These are phyloP conservation scores for Leptocoma aspasia DNA, from an alignment of 2,113 vertebrate genomes.

Conservation along the genomic window DNA sequence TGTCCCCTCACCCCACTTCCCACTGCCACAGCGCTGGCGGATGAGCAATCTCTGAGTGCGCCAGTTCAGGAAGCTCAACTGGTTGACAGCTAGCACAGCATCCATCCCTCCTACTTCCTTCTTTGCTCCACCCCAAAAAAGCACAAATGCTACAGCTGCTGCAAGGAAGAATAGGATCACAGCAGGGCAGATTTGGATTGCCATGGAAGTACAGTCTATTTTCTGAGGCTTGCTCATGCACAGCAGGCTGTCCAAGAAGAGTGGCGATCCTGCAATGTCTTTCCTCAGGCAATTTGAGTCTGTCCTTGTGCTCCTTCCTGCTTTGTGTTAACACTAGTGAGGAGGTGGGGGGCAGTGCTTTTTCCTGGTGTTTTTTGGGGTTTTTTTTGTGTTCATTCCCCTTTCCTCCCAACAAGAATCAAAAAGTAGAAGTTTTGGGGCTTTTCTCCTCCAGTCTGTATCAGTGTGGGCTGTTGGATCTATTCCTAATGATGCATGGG, in stretches of 20 bases:
- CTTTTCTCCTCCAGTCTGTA: neutral
- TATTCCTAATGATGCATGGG: neutral
- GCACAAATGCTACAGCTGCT: neutral
- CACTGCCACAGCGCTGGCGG: accelerated
- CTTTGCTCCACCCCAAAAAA: neutral
- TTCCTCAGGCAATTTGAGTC: neutral
- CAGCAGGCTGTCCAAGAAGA: neutral
- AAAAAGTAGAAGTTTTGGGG: neutral
- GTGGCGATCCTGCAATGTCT: neutral
- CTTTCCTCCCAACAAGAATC: accelerated
- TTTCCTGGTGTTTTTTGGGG: neutral
- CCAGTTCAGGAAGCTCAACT: neutral
- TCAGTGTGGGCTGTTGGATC: neutral
- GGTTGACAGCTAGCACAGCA: neutral
- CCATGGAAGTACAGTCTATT: neutral
- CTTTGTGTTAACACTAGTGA: neutral
- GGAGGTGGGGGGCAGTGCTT: neutral
- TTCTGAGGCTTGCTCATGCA: neutral
- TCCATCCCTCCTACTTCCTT: neutral
- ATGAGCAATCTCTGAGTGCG: neutral
- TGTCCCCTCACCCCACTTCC: neutral
- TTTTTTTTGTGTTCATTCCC: accelerated
- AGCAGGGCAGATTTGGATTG: neutral
- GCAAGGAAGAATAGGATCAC: neutral
- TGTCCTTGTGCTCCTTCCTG: neutral